These are phyloP conservation scores for Halcyon chelicuti DNA, from an alignment of 2,797 vertebrate species.

Conservation along the genomic window DNA sequence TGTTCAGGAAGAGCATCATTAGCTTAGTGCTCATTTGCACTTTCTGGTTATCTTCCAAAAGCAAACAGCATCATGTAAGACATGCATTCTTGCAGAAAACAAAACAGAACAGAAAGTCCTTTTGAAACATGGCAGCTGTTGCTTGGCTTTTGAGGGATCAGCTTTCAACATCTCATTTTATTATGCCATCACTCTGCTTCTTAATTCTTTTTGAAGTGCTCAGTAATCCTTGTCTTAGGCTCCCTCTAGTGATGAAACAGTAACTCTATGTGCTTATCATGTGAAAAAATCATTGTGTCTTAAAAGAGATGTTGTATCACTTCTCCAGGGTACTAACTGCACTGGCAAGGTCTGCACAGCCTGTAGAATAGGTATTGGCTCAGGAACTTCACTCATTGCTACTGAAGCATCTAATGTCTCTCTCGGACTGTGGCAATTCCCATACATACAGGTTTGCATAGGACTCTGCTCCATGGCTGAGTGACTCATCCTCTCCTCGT, in stretches of 20 bases:
- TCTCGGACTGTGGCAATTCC: background rate
- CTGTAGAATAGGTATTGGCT: background rate
- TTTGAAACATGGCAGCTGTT: background rate
- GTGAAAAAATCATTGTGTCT: accelerated
- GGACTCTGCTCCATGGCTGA: background rate
- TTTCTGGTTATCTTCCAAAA: background rate
- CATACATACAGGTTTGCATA: accelerated
- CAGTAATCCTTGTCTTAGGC: background rate
- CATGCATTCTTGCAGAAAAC: background rate
- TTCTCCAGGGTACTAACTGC: accelerated
- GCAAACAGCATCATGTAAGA: background rate
- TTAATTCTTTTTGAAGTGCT: background rate
- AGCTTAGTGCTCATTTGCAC: background rate
- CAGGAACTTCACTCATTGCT: accelerated
- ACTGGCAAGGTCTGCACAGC: background rate
- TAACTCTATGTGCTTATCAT: accelerated
- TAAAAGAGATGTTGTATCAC: accelerated
- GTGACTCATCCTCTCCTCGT: background rate
- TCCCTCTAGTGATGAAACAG: background rate
- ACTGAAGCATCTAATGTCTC: too few relatives aligned
- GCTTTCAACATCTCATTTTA: background rate
- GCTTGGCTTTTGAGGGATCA: background rate
- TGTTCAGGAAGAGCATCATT: background rate
- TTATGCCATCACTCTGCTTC: background rate
- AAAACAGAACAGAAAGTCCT: background rate